Percentiles rank a stretch among this genome's conserved stretches.
Conservation (phyloP, 2,113 vertebrate genomes). For the Oryzias woworae region DNA sequence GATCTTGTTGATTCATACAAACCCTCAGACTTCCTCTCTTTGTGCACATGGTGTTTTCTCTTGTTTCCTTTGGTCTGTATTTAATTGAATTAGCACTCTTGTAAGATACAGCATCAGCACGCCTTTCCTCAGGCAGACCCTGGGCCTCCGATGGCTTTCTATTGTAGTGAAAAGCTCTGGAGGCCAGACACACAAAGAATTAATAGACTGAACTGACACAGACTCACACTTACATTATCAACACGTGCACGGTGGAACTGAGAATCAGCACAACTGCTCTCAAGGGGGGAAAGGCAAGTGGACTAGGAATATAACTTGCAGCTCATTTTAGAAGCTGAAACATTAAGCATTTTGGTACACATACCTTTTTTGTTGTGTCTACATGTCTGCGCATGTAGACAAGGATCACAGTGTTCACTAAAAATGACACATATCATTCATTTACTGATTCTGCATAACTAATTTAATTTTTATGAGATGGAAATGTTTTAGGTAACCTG, state of each 20-base stretch:
- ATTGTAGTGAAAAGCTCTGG: conserved; percentile 50
- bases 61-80: conserved; percentile 6
- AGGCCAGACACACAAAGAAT: conserved; percentile 47
- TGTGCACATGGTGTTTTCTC: neutral
- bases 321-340: neutral
- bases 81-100: conserved; percentile 64
- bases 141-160: conserved; percentile 48
- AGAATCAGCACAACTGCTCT: neutral
- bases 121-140: conserved; percentile 48
- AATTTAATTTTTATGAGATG: too few species aligned
- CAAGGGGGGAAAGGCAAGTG: neutral
- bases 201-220: conserved; percentile 40
- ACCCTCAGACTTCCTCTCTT: neutral
- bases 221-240: conserved; percentile 9
- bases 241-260: neutral
- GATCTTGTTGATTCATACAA: neutral
- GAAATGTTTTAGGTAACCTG: too few species aligned
- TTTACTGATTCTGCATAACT: too few species aligned
- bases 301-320: conserved; percentile 1
- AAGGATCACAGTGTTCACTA: too few species aligned
- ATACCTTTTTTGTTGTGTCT: neutral
- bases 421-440: too few species aligned
- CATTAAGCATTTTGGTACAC: neutral
- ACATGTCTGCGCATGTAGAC: too few species aligned
- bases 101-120: conserved; percentile 47